Evolutionary conservation across 2,888 invertebrate species (phyloP).

Genomic region (Ophion obscuratus): DNA sequence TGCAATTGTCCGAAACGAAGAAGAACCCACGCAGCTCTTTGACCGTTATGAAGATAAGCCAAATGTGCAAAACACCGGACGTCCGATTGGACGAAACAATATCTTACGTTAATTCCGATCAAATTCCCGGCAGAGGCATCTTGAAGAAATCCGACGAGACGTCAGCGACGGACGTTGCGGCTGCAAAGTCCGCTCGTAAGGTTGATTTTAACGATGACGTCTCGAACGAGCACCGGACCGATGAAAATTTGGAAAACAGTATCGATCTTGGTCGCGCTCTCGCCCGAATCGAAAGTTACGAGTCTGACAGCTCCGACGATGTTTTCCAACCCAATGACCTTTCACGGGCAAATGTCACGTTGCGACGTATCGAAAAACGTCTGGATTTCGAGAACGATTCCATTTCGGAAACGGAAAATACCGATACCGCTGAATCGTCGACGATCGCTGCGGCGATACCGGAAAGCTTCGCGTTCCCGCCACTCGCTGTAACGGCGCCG

Average conservation of each 20-base stretch:
- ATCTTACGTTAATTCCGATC: conserved; percentile 77
- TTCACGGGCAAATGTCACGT: conserved; percentile 4
- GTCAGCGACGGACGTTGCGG: conserved; percentile 9
- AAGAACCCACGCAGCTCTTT: conserved; percentile 70
- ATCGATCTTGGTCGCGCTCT: conserved; percentile 66
- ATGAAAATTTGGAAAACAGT: conserved; percentile 67
- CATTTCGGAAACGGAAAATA: conserved; percentile 32
- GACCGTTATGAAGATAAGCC: conserved; percentile 76
- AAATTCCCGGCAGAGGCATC: conserved; percentile 79
- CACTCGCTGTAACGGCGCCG: too few relatives aligned
- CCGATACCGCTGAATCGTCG: too few relatives aligned
- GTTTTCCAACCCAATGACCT: neutral
- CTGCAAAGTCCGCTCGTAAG: conserved; percentile 72
- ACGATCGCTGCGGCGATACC: too few relatives aligned
- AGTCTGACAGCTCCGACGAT: conserved; percentile 57
- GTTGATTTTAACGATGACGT: conserved; percentile 78
- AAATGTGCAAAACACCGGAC: conserved; percentile 77
- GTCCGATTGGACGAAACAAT: conserved; percentile 73
- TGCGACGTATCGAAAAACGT: conserved; percentile 33
- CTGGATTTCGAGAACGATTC: conserved; percentile 55
- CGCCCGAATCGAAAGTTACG: conserved; percentile 71
- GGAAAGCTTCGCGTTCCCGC: too few relatives aligned
- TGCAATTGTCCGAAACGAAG: conserved; percentile 66
- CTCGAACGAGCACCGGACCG: conserved; percentile 65
- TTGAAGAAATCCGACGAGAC: conserved; percentile 73